Conservation (phyloP, 1,140 invertebrate species). For the Penaeus indicus region DNA sequence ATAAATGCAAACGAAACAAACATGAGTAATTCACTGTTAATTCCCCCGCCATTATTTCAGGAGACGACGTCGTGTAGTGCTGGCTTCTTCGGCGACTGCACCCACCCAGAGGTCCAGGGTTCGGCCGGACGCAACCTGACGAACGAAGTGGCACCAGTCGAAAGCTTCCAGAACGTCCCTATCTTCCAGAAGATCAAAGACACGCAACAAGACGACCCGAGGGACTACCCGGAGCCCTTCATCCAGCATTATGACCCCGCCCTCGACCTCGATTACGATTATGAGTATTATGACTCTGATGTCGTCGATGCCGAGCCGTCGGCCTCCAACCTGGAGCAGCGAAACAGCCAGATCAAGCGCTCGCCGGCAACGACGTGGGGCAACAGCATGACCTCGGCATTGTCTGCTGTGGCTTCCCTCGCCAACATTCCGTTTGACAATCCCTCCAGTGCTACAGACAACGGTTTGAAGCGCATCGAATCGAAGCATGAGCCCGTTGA, state of each 20-base stretch:
- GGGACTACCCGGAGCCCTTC: slow-evolving; percentile 40
- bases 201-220: background rate
- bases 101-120: slow-evolving; percentile 40
- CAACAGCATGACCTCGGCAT: slow-evolving; percentile 44
- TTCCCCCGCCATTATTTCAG: slow-evolving; percentile 30
- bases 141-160: background rate
- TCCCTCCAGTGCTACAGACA: background rate
- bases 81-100: slow-evolving; percentile 50
- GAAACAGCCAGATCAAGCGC: background rate
- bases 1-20: no score
- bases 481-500: slow-evolving; percentile 23
- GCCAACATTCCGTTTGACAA: slow-evolving; percentile 47
- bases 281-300: slow-evolving; percentile 41
- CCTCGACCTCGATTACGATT: slow-evolving; percentile 41
- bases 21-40: background rate
- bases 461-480: background rate
- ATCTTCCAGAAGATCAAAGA: slow-evolving; percentile 2
- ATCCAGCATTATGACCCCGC: slow-evolving; percentile 44
- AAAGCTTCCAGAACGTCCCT: slow-evolving; percentile 44
- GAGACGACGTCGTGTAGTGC: slow-evolving; percentile 47
- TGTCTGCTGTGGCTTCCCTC: slow-evolving; percentile 56
- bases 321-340: slow-evolving; percentile 8
- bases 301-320: background rate
- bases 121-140: slow-evolving; percentile 30
- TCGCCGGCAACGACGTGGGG: background rate